These are phyloP conservation scores for Aspidiotus rigidus DNA, from an alignment of 2,888 invertebrate genomes.

Conservation along the genomic window DNA sequence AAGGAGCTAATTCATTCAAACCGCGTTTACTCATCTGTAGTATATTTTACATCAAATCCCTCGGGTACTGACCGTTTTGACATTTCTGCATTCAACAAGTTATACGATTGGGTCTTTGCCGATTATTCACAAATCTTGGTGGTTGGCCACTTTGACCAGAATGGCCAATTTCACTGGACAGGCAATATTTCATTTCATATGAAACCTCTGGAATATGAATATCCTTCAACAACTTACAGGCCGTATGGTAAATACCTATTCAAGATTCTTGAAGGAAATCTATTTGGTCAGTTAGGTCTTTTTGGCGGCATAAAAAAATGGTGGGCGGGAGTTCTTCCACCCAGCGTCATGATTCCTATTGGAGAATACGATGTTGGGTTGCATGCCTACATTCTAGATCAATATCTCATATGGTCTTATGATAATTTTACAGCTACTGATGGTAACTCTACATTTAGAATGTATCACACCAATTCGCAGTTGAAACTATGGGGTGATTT, in stretches of 20 bases:
- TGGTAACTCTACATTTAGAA: constrained; percentile 1
- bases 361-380: neutral
- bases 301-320: constrained; percentile 3
- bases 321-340: constrained; percentile 20
- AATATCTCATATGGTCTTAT: constrained; percentile 14
- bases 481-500: constrained; percentile 19
- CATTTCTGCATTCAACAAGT: constrained; percentile 10
- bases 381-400: constrained; percentile 5
- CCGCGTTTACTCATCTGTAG: neutral
- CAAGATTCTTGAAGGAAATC: neutral
- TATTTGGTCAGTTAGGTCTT: constrained; percentile 8
- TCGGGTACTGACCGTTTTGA: neutral
- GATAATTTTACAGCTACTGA: neutral
- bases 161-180: constrained; percentile 13
- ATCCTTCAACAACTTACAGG: constrained; percentile 6
- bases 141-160: neutral
- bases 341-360: neutral
- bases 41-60: constrained; percentile 7
- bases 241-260: constrained; percentile 12
- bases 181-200: constrained; percentile 5
- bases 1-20: constrained; percentile 1
- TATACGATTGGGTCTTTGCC: constrained; percentile 14
- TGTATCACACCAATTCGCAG: constrained; percentile 1
- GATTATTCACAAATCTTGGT: constrained; percentile 8
- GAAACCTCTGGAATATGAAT: neutral